Conservation (phyloP, 2,113 vertebrate genomes). For the Thomomys bottae region DNA sequence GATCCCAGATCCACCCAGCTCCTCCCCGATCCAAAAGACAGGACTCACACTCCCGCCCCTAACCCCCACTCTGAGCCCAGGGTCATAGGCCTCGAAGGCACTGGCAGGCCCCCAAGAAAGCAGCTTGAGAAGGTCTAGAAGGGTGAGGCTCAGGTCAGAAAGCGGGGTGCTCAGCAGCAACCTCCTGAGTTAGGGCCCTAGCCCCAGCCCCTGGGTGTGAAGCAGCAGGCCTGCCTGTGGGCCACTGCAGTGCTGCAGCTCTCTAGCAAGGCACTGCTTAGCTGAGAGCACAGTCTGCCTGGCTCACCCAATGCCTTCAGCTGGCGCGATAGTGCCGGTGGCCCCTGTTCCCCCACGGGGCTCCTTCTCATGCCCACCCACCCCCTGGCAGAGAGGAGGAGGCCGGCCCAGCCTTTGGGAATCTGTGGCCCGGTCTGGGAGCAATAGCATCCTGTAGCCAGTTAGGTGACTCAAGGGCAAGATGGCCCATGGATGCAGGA, state of each 20-base stretch:
- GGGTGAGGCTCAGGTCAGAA: background rate
- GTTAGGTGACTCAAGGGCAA: accelerated
- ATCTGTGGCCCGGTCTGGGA: accelerated
- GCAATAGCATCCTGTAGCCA: too few species aligned
- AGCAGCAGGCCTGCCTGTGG: accelerated
- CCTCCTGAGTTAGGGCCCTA: background rate
- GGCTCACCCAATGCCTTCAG: too few species aligned
- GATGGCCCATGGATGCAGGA: background rate
- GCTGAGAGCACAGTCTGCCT: background rate
- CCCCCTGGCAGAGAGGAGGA: background rate
- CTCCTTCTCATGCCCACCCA: accelerated
- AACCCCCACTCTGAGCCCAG: background rate
- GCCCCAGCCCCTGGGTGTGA: accelerated
- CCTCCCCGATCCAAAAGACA: too few species aligned
- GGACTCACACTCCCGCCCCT: background rate
- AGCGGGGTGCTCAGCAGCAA: accelerated
- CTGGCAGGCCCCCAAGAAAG: background rate
- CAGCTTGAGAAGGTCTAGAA: accelerated
- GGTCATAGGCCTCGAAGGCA: background rate
- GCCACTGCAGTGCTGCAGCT: accelerated
- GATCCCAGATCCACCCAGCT: background rate
- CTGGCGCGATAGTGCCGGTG: accelerated
- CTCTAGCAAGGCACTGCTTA: accelerated
- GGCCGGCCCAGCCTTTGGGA: accelerated
- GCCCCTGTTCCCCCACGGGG: accelerated